These are phyloP conservation scores for Megalurothrips usitatus DNA, from an alignment of 2,888 invertebrate species.

Conservation along the genomic window DNA sequence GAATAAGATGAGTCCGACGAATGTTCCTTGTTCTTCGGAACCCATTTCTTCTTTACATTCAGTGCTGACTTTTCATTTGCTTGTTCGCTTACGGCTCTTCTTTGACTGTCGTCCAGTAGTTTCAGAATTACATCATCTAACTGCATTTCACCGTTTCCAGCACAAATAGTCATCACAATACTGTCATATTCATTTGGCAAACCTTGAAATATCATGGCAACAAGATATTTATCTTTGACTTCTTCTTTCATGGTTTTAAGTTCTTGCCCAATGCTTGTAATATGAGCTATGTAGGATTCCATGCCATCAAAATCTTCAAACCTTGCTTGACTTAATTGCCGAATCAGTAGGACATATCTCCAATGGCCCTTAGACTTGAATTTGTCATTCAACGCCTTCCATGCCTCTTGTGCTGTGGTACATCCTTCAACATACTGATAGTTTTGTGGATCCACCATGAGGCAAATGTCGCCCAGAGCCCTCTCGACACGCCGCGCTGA, in stretches of 20 bases:
- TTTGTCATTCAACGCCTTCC: neutral
- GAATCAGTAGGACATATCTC: neutral
- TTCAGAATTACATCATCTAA: too few species aligned
- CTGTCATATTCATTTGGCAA: too few species aligned
- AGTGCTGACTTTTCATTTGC: too few species aligned
- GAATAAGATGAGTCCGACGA: too few species aligned
- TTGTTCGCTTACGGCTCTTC: too few species aligned
- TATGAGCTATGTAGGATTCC: neutral
- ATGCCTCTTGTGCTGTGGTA: neutral
- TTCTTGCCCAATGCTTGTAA: neutral
- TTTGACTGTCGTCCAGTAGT: too few species aligned
- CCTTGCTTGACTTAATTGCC: neutral
- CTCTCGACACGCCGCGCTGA: neutral
- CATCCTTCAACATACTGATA: neutral
- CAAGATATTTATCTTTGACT: neutral
- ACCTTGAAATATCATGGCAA: neutral
- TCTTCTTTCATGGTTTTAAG: neutral
- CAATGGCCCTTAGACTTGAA: constrained; percentile 12
- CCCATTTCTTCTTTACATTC: too few species aligned
- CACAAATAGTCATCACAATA: too few species aligned
- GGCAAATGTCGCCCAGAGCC: neutral
- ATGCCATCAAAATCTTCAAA: neutral
- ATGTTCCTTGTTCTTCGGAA: too few species aligned
- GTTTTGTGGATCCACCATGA: neutral
- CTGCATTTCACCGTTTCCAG: too few species aligned